These are phyloP conservation scores for Carposina sasakii DNA, from an alignment of 1,140 invertebrate genomes.

Conservation along the genomic window DNA sequence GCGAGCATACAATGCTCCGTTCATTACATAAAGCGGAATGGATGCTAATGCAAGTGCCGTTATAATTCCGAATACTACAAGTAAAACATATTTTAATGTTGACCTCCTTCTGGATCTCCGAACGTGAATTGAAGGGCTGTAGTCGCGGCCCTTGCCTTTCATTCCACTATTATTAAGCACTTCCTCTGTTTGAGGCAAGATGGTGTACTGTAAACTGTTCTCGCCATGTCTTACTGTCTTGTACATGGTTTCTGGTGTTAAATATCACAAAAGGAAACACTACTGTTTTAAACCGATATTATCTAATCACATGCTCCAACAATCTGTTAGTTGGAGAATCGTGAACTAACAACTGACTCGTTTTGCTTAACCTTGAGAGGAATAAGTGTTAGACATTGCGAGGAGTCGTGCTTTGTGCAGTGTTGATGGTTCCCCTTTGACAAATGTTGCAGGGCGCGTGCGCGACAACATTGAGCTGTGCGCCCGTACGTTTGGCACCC, in stretches of 20 bases:
- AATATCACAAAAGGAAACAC: constrained; percentile 47
- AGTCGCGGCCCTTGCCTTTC: constrained; percentile 70
- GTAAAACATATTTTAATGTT: constrained; percentile 53
- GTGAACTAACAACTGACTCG: too few relatives aligned
- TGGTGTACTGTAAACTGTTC: constrained; percentile 81
- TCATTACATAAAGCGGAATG: constrained; percentile 55
- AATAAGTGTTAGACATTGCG: constrained; percentile 40
- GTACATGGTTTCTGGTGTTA: constrained; percentile 74
- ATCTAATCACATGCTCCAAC: constrained; percentile 55
- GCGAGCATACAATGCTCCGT: constrained; percentile 45
- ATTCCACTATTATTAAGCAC: constrained; percentile 75
- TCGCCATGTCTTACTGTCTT: constrained; percentile 83
- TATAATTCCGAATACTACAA: constrained; percentile 49
- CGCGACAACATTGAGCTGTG: constrained; percentile 66
- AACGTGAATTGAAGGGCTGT: constrained; percentile 63
- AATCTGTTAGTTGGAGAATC: constrained; percentile 28
- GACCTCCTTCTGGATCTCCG: constrained; percentile 48
- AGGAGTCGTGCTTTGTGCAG: constrained; percentile 50
- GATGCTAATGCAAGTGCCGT: constrained; percentile 47
- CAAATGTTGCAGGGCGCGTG: constrained; percentile 39
- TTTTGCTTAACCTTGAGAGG: constrained; percentile 36
- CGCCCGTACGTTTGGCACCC: constrained; percentile 39
- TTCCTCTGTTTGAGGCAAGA: constrained; percentile 80
- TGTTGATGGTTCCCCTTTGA: constrained; percentile 28
- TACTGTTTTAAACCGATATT: constrained; percentile 35